Evolutionary conservation across 2,888 invertebrate genomes (phyloP).

Genomic region (Limnephilus marmoratus): DNA sequence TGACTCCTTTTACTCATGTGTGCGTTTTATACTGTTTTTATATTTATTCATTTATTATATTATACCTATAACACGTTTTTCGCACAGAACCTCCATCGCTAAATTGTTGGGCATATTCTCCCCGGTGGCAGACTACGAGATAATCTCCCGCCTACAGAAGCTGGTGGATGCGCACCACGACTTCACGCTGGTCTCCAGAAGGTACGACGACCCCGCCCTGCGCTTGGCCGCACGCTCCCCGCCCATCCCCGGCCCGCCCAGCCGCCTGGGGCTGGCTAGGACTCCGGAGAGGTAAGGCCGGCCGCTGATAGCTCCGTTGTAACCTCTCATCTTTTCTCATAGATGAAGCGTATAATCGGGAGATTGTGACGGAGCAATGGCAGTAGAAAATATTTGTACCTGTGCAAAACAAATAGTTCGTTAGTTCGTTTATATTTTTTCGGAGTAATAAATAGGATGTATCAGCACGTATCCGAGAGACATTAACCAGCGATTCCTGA

Average conservation of each 20-base stretch:
- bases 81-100: conserved; percentile 81
- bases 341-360: too few relatives aligned
- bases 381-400: not conserved
- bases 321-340: too few relatives aligned
- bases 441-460: too few relatives aligned
- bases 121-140: conserved; percentile 85
- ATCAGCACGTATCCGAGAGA: too few relatives aligned
- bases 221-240: conserved; percentile 68
- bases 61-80: not conserved
- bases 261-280: conserved; percentile 60
- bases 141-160: conserved; percentile 87
- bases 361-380: too few relatives aligned
- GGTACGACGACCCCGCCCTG: conserved; percentile 76
- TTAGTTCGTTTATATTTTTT: too few relatives aligned
- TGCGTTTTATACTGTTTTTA: too few relatives aligned
- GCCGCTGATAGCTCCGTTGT: too few relatives aligned
- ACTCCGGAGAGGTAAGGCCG: conserved; percentile 61
- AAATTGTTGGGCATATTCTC: conserved; percentile 83
- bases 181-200: conserved; percentile 88
- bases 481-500: too few relatives aligned
- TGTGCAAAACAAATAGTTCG: not conserved
- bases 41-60: not conserved
- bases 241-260: conserved; percentile 67
- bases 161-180: conserved; percentile 92
- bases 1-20: too few relatives aligned